phyloP scores from a whole-genome alignment of 2,113 vertebrate species.

The Scortum barcoo region DNA sequence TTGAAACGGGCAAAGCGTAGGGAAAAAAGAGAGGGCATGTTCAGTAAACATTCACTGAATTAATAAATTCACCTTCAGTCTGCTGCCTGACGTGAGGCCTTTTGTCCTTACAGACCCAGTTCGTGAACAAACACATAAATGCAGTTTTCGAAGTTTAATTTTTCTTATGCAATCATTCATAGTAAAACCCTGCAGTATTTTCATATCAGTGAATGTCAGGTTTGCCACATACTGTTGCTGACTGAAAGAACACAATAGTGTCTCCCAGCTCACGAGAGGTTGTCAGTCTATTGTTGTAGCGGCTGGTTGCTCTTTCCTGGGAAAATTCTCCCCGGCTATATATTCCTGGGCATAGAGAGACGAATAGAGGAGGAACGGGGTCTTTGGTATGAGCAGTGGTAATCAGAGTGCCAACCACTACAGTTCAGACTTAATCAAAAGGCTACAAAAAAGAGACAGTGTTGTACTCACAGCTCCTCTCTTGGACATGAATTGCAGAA shows the following conservation, averaged over 20 bases:
- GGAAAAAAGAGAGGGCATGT: background rate
- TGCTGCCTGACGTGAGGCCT: conserved; percentile 8
- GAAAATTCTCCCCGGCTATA: conserved; percentile 22
- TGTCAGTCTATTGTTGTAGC: conserved; percentile 25
- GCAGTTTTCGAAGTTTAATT: background rate
- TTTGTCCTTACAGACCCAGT: conserved; percentile 14
- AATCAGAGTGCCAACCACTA: background rate
- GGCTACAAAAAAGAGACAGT: background rate
- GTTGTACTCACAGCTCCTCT: background rate
- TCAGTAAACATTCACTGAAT: conserved; percentile 38
- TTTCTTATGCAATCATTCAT: conserved; percentile 24
- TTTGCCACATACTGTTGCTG: conserved; percentile 11
- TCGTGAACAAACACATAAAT: background rate
- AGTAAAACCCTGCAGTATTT: conserved; percentile 8
- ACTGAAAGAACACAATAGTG: conserved; percentile 5
- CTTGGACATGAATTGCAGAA: background rate
- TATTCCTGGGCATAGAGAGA: conserved; percentile 9
- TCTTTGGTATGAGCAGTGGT: background rate
- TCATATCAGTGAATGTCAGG: conserved; percentile 37
- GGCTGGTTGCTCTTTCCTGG: conserved; percentile 32
- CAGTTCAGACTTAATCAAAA: conserved; percentile 13
- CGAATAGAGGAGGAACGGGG: conserved; percentile 6
- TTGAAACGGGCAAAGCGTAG: background rate
- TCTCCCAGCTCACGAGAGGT: conserved; percentile 29
- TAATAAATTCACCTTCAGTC: conserved; percentile 19